Evolutionary conservation across 2,113 vertebrate species (phyloP).

Genomic region (Notarius quadriscutis): DNA sequence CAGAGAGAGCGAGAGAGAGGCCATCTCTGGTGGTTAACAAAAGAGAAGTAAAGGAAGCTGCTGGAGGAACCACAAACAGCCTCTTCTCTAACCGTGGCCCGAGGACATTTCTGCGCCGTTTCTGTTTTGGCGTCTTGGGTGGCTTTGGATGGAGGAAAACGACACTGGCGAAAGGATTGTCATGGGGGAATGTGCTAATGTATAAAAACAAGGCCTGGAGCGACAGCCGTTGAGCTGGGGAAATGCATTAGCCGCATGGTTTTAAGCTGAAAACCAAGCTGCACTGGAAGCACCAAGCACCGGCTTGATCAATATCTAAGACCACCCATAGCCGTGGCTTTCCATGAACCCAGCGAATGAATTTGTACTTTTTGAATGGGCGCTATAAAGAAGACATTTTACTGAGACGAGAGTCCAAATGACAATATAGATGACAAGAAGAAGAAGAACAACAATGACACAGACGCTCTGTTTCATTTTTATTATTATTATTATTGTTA

Average conservation of each 20-base stretch:
- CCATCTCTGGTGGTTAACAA: slow-evolving; percentile 48
- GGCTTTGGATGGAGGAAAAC: slow-evolving; percentile 50
- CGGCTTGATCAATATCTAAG: slow-evolving; percentile 26
- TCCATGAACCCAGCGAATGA: not conserved
- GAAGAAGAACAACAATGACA: not conserved
- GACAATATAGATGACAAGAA: slow-evolving; percentile 4
- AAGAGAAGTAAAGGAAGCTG: slow-evolving; percentile 53
- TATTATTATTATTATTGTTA: not conserved
- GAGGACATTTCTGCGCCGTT: slow-evolving; percentile 60
- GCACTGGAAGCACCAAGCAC: not conserved
- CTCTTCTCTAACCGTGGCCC: slow-evolving; percentile 49
- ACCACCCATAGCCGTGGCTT: slow-evolving; percentile 43
- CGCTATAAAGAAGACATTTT: not conserved
- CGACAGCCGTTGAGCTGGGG: slow-evolving; percentile 24
- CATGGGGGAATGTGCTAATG: slow-evolving; percentile 52
- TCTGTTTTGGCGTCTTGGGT: slow-evolving; percentile 65
- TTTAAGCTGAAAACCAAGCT: slow-evolving; percentile 34
- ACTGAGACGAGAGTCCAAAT: not conserved
- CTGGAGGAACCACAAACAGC: slow-evolving; percentile 51
- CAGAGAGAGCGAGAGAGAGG: not conserved
- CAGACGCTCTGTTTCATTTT: not conserved
- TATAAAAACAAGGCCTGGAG: slow-evolving; percentile 54
- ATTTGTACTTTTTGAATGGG: not conserved
- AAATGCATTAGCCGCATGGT: slow-evolving; percentile 43
- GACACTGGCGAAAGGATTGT: slow-evolving; percentile 42